Base-by-base conservation (phyloP, 2,888 invertebrate genomes). In the Andrena bucephala region DNA sequence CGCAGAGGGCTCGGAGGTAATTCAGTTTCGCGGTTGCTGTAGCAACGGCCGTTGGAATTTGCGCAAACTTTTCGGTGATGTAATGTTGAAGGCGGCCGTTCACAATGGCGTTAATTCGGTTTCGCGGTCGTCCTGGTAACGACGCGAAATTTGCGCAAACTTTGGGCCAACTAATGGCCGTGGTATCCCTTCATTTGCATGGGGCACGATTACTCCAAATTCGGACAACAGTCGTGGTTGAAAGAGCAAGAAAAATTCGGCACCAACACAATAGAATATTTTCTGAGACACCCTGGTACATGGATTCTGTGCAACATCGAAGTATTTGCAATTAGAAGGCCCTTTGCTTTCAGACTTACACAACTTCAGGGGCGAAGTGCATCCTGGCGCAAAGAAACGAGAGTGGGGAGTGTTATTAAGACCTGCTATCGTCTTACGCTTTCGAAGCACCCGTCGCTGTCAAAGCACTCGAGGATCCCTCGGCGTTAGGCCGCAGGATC, bases 41-140 rank as follows among this genome's bases (percentile, higher is more conserved):
- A 20, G 81, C 48, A 81, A 81, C 80, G 24, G 31, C 10, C 36
- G 48, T 10, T 10, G 62, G 60, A 81, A 81, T 81, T 81, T 72
- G 67, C 29, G 62, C 71, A 63, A 81, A 81, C 81, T 81, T 72
- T 42, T 67, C 42, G 52, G 48, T 36, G 71, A 62, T 71, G 80
- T 71, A 79, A 79, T 52, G 79, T 79, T 79, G 65, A 79, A 79
- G 65, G 80, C 29, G 65, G 60, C 52, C 70, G 60, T 54, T 81
- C 80, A 67, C 80, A 81, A 81, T 81, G 72, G 71, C 70, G 71
- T 81, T 81, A 71, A 81, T 80, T 81, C 62, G 31, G 81, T 81
- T 81, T 62, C 81, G 80, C 59, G 80, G 80, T 81, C 72, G 54
- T 62, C 66, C 42, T 71, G 36, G 80, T 50, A 72, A 81, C 81